Conservation (phyloP, 2,113 vertebrate genomes). For the Lagopus muta region DNA sequence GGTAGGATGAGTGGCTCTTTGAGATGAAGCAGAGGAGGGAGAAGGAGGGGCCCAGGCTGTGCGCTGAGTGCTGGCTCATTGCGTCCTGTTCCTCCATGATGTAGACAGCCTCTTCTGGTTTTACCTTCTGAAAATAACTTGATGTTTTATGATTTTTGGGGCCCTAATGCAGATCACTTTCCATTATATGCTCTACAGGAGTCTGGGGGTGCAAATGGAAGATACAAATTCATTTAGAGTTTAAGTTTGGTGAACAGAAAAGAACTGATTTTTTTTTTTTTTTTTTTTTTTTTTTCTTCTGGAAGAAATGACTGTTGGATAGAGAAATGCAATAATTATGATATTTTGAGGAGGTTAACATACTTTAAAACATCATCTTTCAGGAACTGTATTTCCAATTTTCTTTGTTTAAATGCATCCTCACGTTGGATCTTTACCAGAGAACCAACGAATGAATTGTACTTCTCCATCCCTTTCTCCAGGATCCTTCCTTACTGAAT, state of each 20-base stretch:
- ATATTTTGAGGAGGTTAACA: not conserved
- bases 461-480: fast-evolving
- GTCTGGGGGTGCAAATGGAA: not conserved
- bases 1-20: not conserved
- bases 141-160: not conserved
- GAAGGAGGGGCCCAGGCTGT: not conserved
- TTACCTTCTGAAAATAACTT: not conserved
- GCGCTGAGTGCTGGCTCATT: not conserved
- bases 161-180: not conserved
- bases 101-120: not conserved
- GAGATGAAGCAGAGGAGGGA: not conserved
- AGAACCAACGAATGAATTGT: not conserved
- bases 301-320: not conserved
- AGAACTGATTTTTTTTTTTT: not conserved
- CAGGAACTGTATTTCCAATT: not conserved
- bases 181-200: not conserved
- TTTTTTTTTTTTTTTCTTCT: not conserved
- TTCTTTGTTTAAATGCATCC: not conserved
- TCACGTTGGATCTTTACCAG: not conserved
- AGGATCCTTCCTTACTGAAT: conserved; percentile 87
- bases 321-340: not conserved
- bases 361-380: not conserved
- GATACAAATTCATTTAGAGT: not conserved
- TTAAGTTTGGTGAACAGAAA: not conserved
- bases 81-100: not conserved